Evolutionary conservation across 2,888 invertebrate genomes (phyloP), one percentile per base, ranked within the genome.

Genomic region (Polymixis lichenea): DNA sequence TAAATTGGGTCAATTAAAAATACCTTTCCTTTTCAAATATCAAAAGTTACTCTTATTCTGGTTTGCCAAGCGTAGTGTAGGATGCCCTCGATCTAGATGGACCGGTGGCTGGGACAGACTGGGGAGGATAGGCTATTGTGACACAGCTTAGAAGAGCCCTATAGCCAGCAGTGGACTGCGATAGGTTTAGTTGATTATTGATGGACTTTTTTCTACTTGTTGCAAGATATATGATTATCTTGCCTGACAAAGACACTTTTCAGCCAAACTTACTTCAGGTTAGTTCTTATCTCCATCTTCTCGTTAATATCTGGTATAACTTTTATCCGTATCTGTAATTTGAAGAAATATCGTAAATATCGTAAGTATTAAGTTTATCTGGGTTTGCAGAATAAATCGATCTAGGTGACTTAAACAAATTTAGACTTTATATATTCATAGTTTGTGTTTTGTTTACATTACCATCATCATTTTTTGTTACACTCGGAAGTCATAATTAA

Each of bases 1-100:
- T 56, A 56, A 49, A 62, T 46, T 28, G 28, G n/a, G 5, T 72
- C 22, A 55, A 17, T 55, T 56, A 17, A 46, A 56, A 72, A 53
- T 46, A 70, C 9, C 1, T 46, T 5, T 11, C 46, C 28, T 46
- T 15, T 28, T 22, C 25, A 43, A 55, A 28, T 13, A 43, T 69
- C 43, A 56, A 25, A 19, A 13, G 15, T 32, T 13, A 22, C 7
- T 56, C 2, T 25, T 46, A 9, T 46, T 46, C 43, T 46, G 43
- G 1, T 0, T 46, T 2, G 11, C 43, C 0, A 6, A 13, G 1
- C 43, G 11, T 46, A 9, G 28, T 19, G 25, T 28, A 9, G 25
- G 58, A 58, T 4, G 9, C 43, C 43, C 43, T 9, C 11, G 11
- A 9, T 9, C 43, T 43, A 43, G 43, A 43, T 43, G 43, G 19